Evolutionary conservation across 2,113 vertebrate species (phyloP).

Genomic region (Oceanodroma tethys): DNA sequence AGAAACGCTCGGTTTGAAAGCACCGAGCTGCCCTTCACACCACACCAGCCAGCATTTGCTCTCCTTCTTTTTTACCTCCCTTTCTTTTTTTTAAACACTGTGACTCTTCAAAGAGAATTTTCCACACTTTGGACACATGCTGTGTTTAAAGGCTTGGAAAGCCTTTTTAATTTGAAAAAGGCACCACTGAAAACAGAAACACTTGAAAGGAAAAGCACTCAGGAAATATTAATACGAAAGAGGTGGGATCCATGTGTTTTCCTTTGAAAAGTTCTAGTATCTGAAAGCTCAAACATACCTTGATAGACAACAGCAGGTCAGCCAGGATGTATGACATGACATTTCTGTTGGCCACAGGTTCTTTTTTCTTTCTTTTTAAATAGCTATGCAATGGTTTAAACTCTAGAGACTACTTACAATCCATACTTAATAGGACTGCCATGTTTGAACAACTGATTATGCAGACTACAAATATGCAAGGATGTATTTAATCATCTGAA

Average conservation of each 20-base stretch:
- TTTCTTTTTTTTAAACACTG: background rate
- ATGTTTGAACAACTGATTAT: background rate
- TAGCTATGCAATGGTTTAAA: background rate
- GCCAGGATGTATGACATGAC: background rate
- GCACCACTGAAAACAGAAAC: conserved; percentile 12
- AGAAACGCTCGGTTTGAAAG: background rate
- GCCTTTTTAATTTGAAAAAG: conserved; percentile 52
- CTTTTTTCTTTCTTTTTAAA: background rate
- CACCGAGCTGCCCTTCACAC: background rate
- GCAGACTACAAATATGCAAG: background rate
- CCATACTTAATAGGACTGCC: background rate
- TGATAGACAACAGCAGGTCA: background rate
- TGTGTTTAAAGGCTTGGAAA: conserved; percentile 55
- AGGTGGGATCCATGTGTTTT: conserved; percentile 38
- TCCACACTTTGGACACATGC: conserved; percentile 23
- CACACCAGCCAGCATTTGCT: conserved; percentile 7
- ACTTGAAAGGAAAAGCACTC: conserved; percentile 50
- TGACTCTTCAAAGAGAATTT: conserved; percentile 51
- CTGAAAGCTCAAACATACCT: background rate
- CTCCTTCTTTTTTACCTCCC: background rate
- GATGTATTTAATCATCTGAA: background rate
- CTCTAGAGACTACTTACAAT: background rate
- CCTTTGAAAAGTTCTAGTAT: conserved; percentile 29
- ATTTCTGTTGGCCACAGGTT: background rate
- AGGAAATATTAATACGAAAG: conserved; percentile 55